Base-by-base conservation (phyloP, 2,797 vertebrate species). In the Lacerta agilis region DNA sequence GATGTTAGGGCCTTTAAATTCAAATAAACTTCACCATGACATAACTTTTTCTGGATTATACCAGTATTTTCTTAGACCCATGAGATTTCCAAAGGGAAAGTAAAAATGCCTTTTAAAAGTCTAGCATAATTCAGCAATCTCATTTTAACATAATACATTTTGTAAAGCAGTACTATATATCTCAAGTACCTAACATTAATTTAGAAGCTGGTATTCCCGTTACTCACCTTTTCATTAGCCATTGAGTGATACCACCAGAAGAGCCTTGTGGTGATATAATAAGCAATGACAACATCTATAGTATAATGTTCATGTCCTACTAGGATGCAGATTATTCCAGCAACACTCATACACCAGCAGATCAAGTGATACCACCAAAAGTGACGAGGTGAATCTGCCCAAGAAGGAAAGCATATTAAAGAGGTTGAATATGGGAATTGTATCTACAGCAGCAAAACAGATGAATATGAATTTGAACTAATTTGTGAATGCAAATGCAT, bases 211-310 rank as follows among this genome's bases (percentile, higher is more conserved):
- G 4, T 67, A 72, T 25, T 25, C 4, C 27, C 41, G 11, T 45
- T 85, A 85, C 96, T 96, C 91, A 99, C 99, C 98, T 99, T 98
- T 94, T 99, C 96, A 79, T 99, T 99, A 92, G 98, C 98, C 99
- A 99, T 99, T 2, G 98, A 98, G 91, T 99, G 99, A 96, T 99
- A 99, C 98, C 98, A 99, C 98, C 99, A 99, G 95, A 99, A 99
- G 36, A 99, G 98, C n/a, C 99, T 96, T 0, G 99, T 99, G 23
- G 99, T 99, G 96, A 99, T 98, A 25, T 98, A 99, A 87, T 99
- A 99, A 67, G 98, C 99, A 90, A 99, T 96, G 13, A 99, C 96
- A 91, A 99, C 99, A 0, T 99, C 99, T 55, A 99, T 97, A 0
- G 97, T 99, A 75, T 99, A 99, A 96, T 99, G 99, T 90, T 99